phyloP scores from a whole-genome alignment of 2,113 vertebrate genomes.

The Urocynchramus pylzowi region DNA sequence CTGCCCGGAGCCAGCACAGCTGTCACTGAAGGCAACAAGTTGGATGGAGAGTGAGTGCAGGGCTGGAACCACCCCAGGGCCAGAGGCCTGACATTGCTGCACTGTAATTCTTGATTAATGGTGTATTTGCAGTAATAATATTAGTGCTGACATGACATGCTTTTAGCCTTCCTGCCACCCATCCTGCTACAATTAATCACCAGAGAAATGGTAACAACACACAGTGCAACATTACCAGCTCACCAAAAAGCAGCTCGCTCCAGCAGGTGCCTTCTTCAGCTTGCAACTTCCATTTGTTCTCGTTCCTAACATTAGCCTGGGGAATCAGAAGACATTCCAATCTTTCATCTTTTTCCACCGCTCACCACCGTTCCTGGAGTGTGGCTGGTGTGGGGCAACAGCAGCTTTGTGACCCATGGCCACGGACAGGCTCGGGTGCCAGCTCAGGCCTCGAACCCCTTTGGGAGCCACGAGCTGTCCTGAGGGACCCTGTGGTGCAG shows the following conservation, averaged over 20 bases:
- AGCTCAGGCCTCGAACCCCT: background rate
- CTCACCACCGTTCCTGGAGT: accelerated
- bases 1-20: accelerated
- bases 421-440: background rate
- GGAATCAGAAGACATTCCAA: background rate
- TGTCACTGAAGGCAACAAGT: background rate
- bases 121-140: background rate
- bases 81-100: background rate
- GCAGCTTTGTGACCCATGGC: background rate
- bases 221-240: accelerated
- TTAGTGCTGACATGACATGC: background rate
- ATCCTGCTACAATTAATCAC: background rate
- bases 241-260: background rate
- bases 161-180: background rate
- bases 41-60: background rate
- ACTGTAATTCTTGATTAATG: background rate
- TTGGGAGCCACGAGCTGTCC: background rate
- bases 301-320: accelerated
- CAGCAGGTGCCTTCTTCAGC: background rate
- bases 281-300: background rate
- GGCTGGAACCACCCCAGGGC: background rate
- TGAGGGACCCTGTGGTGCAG: background rate
- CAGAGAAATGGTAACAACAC: background rate
- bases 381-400: accelerated
- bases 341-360: accelerated